A percentile compares a stretch with the other conserved stretches of the same genome.
Conservation (phyloP, 2,888 invertebrate species). For the Agrotis clavis region DNA sequence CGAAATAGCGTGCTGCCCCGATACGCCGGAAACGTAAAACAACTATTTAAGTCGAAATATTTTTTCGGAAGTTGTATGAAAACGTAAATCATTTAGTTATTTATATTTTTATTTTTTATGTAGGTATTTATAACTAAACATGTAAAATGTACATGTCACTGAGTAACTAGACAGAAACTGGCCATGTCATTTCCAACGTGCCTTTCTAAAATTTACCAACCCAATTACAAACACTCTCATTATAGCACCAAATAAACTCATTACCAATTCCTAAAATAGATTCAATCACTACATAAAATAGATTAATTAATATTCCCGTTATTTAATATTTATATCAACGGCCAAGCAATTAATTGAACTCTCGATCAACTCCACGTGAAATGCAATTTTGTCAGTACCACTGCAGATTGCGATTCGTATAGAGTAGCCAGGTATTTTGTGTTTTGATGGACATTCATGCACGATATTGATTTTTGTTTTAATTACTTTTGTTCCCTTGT, state of each 20-base stretch:
- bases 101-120: no score
- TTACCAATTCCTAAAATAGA: not conserved
- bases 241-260: not conserved
- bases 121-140: no score
- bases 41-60: no score
- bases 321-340: slow-evolving; percentile 35
- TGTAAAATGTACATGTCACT: no score
- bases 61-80: no score
- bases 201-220: not conserved
- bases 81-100: no score
- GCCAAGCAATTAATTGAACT: slow-evolving; percentile 34
- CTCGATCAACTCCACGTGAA: slow-evolving; percentile 32
- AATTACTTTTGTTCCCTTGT: no score
- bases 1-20: no score
- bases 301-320: not conserved
- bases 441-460: not conserved
- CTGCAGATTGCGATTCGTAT: slow-evolving; percentile 38
- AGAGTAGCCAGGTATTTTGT: not conserved
- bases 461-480: not conserved
- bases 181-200: not conserved
- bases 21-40: no score
- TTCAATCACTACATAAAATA: not conserved
- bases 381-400: slow-evolving; percentile 44
- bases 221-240: not conserved
- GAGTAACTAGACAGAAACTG: no score